These are phyloP conservation scores for Ptychoptera contaminata DNA, from an alignment of 2,888 invertebrate genomes.

Conservation along the genomic window DNA sequence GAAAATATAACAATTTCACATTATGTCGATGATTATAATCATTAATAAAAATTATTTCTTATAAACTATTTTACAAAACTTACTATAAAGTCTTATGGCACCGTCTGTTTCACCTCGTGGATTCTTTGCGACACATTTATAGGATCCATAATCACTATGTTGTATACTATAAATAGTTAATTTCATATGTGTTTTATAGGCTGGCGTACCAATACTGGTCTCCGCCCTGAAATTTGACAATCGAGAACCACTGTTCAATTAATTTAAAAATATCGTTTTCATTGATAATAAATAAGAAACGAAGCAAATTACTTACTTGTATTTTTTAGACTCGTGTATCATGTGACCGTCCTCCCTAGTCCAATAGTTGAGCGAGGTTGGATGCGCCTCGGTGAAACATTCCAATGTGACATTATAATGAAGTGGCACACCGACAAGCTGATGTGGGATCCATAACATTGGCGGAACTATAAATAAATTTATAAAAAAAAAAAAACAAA, in stretches of 20 bases:
- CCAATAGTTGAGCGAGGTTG: constrained; percentile 83
- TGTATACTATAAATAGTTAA: constrained; percentile 66
- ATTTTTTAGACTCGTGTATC: constrained; percentile 74
- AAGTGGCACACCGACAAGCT: constrained; percentile 71
- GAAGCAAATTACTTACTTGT: constrained; percentile 33
- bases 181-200: constrained; percentile 79
- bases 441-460: constrained; percentile 84
- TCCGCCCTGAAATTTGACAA: constrained; percentile 35
- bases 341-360: constrained; percentile 74
- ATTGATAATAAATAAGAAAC: background rate
- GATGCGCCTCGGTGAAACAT: constrained; percentile 83
- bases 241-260: background rate
- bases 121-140: constrained; percentile 78
- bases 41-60: too few relatives aligned
- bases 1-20: too few relatives aligned
- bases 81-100: constrained; percentile 75
- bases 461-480: constrained; percentile 58
- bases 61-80: constrained; percentile 38
- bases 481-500: background rate
- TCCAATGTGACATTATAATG: constrained; percentile 72
- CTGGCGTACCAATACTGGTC: constrained; percentile 50
- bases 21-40: too few relatives aligned
- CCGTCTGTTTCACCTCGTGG: constrained; percentile 84
- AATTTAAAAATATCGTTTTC: background rate
- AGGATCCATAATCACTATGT: constrained; percentile 69